Evolutionary conservation across 1,140 invertebrate species (phyloP).

Genomic region (Cryptotermes secundus): DNA sequence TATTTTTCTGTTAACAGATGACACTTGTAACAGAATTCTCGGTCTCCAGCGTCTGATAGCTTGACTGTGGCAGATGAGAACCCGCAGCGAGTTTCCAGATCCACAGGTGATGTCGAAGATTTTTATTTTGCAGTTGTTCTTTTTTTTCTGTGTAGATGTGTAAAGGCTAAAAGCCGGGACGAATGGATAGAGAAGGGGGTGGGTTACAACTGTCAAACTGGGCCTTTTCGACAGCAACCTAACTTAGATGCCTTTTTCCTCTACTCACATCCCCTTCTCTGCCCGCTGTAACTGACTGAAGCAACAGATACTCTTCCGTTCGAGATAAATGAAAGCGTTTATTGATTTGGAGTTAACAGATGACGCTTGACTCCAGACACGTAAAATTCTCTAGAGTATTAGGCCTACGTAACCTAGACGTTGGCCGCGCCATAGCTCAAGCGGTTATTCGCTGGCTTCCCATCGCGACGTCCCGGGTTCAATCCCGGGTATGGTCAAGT

Average conservation of each 20-base stretch:
- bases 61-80: neutral
- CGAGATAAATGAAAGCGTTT: neutral
- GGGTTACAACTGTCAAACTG: neutral
- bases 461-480: too few relatives aligned
- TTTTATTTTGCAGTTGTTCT: neutral
- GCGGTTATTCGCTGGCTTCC: too few relatives aligned
- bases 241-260: neutral
- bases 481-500: too few relatives aligned
- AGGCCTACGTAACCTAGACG: too few relatives aligned
- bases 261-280: neutral
- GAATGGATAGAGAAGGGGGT: neutral
- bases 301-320: neutral
- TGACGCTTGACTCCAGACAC: neutral
- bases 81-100: neutral
- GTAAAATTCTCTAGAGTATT: neutral
- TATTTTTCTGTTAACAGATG: too few relatives aligned
- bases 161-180: neutral
- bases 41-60: neutral
- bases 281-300: neutral
- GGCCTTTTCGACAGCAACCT: neutral
- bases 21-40: neutral
- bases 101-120: neutral
- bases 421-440: too few relatives aligned
- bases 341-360: conserved; percentile 3
- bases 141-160: neutral